Percentiles rank a stretch among this genome's conserved stretches.
Conservation (phyloP, 2,888 invertebrate species). For the Epinotia nisella region DNA sequence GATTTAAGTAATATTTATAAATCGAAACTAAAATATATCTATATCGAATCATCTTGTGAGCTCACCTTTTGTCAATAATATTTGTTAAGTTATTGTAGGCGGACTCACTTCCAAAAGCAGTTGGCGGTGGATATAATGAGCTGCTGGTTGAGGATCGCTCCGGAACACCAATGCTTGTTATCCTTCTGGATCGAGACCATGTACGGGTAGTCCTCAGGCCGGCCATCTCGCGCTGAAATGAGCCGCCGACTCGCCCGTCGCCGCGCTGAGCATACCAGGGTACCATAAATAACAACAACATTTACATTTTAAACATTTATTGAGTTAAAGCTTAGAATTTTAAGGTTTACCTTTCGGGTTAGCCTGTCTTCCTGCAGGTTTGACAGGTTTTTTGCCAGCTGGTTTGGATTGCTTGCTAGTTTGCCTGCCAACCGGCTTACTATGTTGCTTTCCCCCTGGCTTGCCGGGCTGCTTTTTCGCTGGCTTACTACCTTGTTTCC, state of each 20-base stretch:
- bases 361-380: background rate
- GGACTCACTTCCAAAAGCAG: constrained; percentile 80
- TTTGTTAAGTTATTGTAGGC: background rate
- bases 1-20: too few relatives aligned
- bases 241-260: constrained; percentile 59
- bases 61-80: background rate
- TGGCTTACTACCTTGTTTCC: background rate
- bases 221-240: constrained; percentile 66
- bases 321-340: constrained; percentile 27
- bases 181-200: constrained; percentile 74
- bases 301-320: constrained; percentile 40
- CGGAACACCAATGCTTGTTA: constrained; percentile 73
- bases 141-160: constrained; percentile 71
- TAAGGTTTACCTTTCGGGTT: constrained; percentile 28
- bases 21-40: too few relatives aligned
- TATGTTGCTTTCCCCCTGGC: background rate
- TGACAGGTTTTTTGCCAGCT: background rate
- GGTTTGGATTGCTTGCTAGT: background rate
- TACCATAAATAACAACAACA: constrained; percentile 43
- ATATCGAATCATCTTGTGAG: background rate
- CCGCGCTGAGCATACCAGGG: constrained; percentile 30
- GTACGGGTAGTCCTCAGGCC: constrained; percentile 73
- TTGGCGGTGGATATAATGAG: constrained; percentile 76
- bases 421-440: background rate
- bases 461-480: background rate